Base-by-base conservation (phyloP, 2,888 invertebrate species). In the Stegophylla sp. region DNA sequence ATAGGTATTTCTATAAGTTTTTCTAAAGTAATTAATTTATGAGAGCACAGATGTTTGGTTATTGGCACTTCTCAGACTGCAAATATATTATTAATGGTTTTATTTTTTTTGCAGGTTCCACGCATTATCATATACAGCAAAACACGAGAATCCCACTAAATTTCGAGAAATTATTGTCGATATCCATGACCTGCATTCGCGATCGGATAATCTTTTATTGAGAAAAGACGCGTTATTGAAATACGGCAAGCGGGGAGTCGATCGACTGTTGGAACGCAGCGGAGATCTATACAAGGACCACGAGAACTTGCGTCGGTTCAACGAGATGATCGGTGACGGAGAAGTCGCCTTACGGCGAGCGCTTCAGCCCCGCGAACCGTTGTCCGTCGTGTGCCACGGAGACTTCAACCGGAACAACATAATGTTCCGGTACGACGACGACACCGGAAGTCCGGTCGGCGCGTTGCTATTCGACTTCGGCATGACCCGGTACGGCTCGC, bases 401-500 rank as follows among this genome's bases (percentile, higher is more conserved):
- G 84, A 85, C 67, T 84, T 84, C 76, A 83, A 83, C 48, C 75
- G 83, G 9, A 84, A 84, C 79, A 85, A 85, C 77, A 43, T 84
- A 71, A 43, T 85, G 66, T 84, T 83, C 82, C 73, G 67, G 3
- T 84, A 84, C 82, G 82, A 82, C 59, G 82, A 82, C 59, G 51
- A 41, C 5, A n/a, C 43, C 13, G 74, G 53, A 10, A 53, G 20
- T 20, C 84, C 83, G 10, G 59, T 48, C 3, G 82, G 81, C 26
- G 67, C 84, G 4, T 67, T 83, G 17, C 76, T 84, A 28, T 69
- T 84, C 45, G 84, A 85, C 69, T 71, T 84, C 64, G 83, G 82
- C 1, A 82, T 73, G 1, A 74, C 82, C 48, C 85, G 87, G 82
- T 89, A 88, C 83, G 88, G 89, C 0, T 88, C 89, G 23, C 90